These are phyloP conservation scores for Muscina levida DNA, from an alignment of 2,888 invertebrate genomes.

Conservation along the genomic window DNA sequence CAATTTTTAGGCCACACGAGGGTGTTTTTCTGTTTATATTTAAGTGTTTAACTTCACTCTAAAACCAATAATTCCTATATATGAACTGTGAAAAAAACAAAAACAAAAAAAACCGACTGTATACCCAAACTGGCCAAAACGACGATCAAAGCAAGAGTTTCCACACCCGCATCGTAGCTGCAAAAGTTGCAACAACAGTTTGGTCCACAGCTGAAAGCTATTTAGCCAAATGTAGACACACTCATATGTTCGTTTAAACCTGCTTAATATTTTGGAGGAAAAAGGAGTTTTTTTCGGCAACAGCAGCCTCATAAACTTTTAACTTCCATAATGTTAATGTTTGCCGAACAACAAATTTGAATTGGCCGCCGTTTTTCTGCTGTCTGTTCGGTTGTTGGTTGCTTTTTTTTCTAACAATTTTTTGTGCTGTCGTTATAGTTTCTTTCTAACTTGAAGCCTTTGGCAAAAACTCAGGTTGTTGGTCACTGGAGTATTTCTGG, in stretches of 20 bases:
- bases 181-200: slow-evolving; percentile 33
- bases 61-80: slow-evolving; percentile 31
- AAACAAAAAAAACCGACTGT: not conserved
- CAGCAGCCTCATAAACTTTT: slow-evolving; percentile 51
- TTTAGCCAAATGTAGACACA: slow-evolving; percentile 23
- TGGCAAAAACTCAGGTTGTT: slow-evolving; percentile 58
- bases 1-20: slow-evolving; percentile 46
- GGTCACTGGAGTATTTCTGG: slow-evolving; percentile 64
- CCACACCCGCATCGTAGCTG: slow-evolving; percentile 60
- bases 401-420: slow-evolving; percentile 19
- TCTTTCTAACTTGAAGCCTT: slow-evolving; percentile 56
- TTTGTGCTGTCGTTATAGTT: slow-evolving; percentile 26
- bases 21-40: slow-evolving; percentile 40
- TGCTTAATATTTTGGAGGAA: slow-evolving; percentile 49
- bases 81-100: slow-evolving; percentile 1
- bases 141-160: slow-evolving; percentile 13
- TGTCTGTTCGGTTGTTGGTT: slow-evolving; percentile 13
- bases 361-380: slow-evolving; percentile 61
- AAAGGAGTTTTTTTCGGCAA: slow-evolving; percentile 34
- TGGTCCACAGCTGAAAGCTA: slow-evolving; percentile 63
- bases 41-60: slow-evolving; percentile 22
- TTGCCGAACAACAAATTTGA: slow-evolving; percentile 64
- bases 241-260: slow-evolving; percentile 59
- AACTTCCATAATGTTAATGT: slow-evolving; percentile 62
- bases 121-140: not conserved